Evolutionary conservation across 2,888 invertebrate genomes (phyloP), one percentile per base, ranked within the genome.

Genomic region (Steinernema scapterisci): DNA sequence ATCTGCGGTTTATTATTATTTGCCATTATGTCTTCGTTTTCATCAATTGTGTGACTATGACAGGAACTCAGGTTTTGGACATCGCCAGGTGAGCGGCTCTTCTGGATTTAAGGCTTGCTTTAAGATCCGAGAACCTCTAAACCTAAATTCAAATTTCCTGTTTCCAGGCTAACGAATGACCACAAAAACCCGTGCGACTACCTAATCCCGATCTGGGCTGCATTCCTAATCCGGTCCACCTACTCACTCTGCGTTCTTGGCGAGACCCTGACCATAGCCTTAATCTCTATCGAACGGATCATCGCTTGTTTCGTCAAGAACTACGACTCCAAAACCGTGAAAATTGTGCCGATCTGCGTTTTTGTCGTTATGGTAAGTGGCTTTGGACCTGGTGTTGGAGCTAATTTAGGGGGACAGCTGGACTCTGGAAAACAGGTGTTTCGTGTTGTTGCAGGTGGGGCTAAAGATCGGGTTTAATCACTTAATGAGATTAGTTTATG

Each of bases 241-340:
- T 21, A 23, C 54, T 54, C 54, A 3, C 54, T 54, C 54, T 54
- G 54, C 16, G 54, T 54, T 3, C 54, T 54, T 25, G 54, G 23
- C 19, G 54, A 54, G 25, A 54, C 54, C 6, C 27, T 54, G 13
- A 54, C 54, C 21, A 54, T 54, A 21, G 54, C 54, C 16, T 54
- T 13, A 3, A 54, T 54, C 25, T 54, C 54, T 5, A 2, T 54
- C 6, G 54, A 54, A 16, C 13, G 54, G 7, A 54, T 54, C 6
- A 5, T 25, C 11, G 21, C 54, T 16, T 25, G 11, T 3, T 54
- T 21, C 54, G 25, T 54, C 25, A 54, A 54, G 25, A 21, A 54
- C 7, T 54, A 54, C 54, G 54, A 54, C 54, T 54, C 54, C 7
- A 54, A 54, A 23, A 6, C n/a, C 7, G 11, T 21, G 6, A 54